Conservation (phyloP, 2,888 invertebrate genomes). For the Alloplasta piceator region DNA sequence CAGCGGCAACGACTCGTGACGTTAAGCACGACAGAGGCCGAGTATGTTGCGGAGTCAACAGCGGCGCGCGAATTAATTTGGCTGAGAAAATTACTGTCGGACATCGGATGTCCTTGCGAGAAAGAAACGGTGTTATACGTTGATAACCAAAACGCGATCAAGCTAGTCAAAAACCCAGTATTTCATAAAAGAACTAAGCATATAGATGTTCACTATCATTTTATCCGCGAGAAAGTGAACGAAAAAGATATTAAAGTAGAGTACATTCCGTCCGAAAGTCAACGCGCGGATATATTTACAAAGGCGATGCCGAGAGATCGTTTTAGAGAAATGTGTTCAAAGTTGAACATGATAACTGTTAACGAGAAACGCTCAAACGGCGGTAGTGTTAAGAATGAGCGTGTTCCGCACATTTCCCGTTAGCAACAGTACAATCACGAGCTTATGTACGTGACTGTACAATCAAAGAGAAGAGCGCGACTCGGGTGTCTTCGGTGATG, state of each 20-base stretch:
- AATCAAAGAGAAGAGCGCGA: too few relatives aligned
- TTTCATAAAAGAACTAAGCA: not conserved
- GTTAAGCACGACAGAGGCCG: conserved; percentile 72
- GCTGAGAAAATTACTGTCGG: not conserved
- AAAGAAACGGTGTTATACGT: not conserved
- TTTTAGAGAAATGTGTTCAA: not conserved
- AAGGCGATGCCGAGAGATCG: conserved; percentile 12
- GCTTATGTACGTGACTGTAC: too few relatives aligned
- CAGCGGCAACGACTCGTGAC: not conserved
- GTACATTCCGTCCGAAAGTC: conserved; percentile 48
- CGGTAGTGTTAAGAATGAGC: not conserved
- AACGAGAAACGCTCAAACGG: not conserved
- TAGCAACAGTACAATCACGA: too few relatives aligned
- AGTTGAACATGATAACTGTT: not conserved
- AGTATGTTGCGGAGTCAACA: conserved; percentile 38
- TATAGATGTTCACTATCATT: conserved; percentile 58
- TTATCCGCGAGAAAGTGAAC: conserved; percentile 57
- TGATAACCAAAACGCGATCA: not conserved
- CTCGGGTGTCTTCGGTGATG: too few relatives aligned
- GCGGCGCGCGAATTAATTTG: not conserved
- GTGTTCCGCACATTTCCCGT: too few relatives aligned
- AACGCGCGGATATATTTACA: conserved; percentile 12
- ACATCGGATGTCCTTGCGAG: not conserved
- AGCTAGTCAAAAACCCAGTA: not conserved
- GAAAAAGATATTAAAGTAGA: conserved; percentile 43